Base-by-base conservation (phyloP, 2,797 vertebrate genomes). In the Staurois parvus region DNA sequence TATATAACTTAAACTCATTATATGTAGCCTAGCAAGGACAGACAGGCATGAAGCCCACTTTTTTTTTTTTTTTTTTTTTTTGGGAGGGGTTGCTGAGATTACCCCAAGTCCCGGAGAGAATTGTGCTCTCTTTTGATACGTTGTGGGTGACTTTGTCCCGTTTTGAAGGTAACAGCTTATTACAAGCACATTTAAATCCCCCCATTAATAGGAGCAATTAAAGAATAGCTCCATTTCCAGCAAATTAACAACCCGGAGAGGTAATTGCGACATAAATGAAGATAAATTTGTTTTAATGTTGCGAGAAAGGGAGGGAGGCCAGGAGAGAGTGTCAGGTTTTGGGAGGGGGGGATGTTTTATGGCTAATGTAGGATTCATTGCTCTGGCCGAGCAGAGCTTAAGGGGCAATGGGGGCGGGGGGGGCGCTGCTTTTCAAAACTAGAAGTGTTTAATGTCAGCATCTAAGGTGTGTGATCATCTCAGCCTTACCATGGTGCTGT, bases 101-200 rank as follows among this genome's bases (percentile, higher is more conserved):
- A n/a, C 59, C 59, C 59, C 59, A 64, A 37, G 24, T 26, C 59
- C 28, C 56, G 29, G 5, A 52, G 75, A 78, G 75, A 26, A 48
- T 83, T 78, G 29, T 42, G 62, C 42, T 59, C 68, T 62, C 82
- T 28, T 37, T 30, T 52, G 76, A 76, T 78, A 37, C 32, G 76
- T 77, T 76, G 79, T 79, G 76, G 85, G 80, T 93, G 93, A 91
- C 93, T 92, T 93, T 91, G 88, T 90, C 90, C 91, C 86, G 85
- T 94, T 93, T 94, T 93, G 95, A 93, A 96, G 95, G 93, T 95
- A 96, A 94, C 95, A 95, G 94, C 96, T 97, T 95, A 95, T 95
- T 96, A 94, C 92, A 89, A 91, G 78, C 56, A 94, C 94, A 88
- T 96, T 97, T 91, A 96, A 95, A 92, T 93, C 92, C 90, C 88